A percentile compares a stretch with the other conserved stretches of the same genome.
Evolutionary conservation across 2,113 vertebrate species (phyloP).

Genomic region (Nyctereutes procyonoides): DNA sequence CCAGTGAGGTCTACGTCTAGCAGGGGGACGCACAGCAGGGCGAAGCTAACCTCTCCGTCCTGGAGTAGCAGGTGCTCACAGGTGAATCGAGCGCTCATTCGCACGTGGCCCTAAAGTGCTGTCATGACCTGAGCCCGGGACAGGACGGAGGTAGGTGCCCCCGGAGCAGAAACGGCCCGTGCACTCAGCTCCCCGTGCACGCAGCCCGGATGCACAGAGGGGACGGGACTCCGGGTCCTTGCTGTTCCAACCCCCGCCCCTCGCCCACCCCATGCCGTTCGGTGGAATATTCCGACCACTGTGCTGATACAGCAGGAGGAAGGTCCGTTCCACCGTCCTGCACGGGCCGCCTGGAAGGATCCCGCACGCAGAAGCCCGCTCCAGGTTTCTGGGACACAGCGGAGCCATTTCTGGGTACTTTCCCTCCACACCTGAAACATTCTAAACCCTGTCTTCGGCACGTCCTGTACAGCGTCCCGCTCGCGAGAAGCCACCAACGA

Average conservation of each 20-base stretch:
- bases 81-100: background rate
- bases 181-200: background rate
- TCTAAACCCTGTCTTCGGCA: background rate
- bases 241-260: background rate
- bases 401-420: background rate
- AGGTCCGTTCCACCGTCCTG: background rate
- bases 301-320: background rate
- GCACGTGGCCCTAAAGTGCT: background rate
- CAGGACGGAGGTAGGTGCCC: too few species aligned
- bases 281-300: background rate
- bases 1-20: background rate
- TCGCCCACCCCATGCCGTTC: accelerated
- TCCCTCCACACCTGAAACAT: background rate
- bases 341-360: background rate
- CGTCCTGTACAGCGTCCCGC: background rate
- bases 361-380: too few species aligned
- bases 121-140: background rate
- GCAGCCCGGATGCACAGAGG: too few species aligned
- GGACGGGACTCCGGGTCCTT: background rate
- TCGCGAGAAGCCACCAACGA: background rate
- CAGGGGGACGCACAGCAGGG: background rate
- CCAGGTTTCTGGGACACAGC: background rate
- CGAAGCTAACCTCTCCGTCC: too few species aligned
- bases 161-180: background rate
- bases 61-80: background rate